These are phyloP conservation scores for Drosophila santomea DNA, from an alignment of 1,140 invertebrate species.

Conservation along the genomic window DNA sequence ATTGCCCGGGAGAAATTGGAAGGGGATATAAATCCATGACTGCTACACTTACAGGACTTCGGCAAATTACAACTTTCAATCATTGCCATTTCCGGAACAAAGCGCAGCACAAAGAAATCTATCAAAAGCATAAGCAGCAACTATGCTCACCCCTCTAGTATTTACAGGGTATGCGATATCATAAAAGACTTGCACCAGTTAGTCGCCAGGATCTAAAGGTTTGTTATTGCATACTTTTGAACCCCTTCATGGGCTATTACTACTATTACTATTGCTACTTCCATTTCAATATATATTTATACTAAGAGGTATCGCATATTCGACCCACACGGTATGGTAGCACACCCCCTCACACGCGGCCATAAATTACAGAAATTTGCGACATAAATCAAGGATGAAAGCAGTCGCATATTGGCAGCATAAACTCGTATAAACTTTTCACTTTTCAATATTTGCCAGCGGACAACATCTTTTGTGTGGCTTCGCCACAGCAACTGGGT, in stretches of 20 bases:
- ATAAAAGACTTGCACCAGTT: neutral
- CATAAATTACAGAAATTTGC: slow-evolving; percentile 76
- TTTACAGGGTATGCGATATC: slow-evolving; percentile 10
- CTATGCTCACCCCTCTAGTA: slow-evolving; percentile 23
- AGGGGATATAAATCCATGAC: slow-evolving; percentile 17
- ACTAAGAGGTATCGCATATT: slow-evolving; percentile 18
- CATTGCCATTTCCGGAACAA: slow-evolving; percentile 47
- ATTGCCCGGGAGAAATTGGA: slow-evolving; percentile 30
- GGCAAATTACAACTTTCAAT: slow-evolving; percentile 72
- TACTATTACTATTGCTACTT: too few relatives aligned
- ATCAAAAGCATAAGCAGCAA: slow-evolving; percentile 73
- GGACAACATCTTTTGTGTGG: slow-evolving; percentile 54
- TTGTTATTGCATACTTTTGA: too few relatives aligned
- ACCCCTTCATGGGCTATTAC: too few relatives aligned
- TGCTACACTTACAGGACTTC: slow-evolving; percentile 52
- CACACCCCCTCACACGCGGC: slow-evolving; percentile 9
- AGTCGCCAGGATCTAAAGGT: too few relatives aligned
- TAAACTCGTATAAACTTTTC: slow-evolving; percentile 59
- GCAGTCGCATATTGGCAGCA: slow-evolving; percentile 59
- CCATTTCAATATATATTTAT: too few relatives aligned
- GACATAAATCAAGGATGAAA: slow-evolving; percentile 68
- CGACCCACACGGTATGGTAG: neutral
- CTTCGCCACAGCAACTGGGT: slow-evolving; percentile 5
- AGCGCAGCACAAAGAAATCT: slow-evolving; percentile 52
- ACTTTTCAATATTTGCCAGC: slow-evolving; percentile 74